Evolutionary conservation across 2,888 invertebrate genomes (phyloP).

Genomic region (Candidula unifasciata): DNA sequence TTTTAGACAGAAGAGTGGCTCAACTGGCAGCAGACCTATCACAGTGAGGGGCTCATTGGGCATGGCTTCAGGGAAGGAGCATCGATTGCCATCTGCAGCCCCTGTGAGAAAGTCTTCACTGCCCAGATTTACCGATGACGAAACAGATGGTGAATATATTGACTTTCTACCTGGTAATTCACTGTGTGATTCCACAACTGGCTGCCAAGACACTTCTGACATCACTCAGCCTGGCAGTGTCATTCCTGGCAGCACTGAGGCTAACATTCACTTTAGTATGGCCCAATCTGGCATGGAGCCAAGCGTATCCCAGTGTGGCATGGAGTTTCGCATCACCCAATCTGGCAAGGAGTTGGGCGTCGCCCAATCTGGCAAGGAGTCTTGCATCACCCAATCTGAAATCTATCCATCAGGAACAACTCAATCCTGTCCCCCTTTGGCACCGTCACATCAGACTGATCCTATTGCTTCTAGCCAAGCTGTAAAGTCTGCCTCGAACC

Average conservation of each 20-base stretch:
- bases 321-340: no score
- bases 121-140: slow-evolving; percentile 10
- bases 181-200: slow-evolving; percentile 29
- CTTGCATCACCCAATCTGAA: background rate
- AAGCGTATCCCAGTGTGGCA: no score
- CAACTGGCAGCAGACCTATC: slow-evolving; percentile 29
- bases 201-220: slow-evolving; percentile 19
- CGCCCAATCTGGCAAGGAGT: background rate
- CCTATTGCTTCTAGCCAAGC: background rate
- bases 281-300: no score
- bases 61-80: background rate
- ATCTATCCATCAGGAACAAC: background rate
- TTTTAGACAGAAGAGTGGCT: slow-evolving; percentile 52
- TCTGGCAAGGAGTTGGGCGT: no score
- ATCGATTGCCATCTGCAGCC: background rate
- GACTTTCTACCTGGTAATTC: slow-evolving; percentile 52
- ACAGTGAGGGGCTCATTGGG: background rate
- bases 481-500: background rate
- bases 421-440: background rate
- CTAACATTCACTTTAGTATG: no score
- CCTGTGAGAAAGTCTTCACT: slow-evolving; percentile 29
- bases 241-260: no score
- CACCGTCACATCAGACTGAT: background rate
- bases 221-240: background rate
- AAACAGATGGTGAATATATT: slow-evolving; percentile 54